Evolutionary conservation across 2,113 vertebrate genomes (phyloP).

Genomic region (Ceyx margarethae): DNA sequence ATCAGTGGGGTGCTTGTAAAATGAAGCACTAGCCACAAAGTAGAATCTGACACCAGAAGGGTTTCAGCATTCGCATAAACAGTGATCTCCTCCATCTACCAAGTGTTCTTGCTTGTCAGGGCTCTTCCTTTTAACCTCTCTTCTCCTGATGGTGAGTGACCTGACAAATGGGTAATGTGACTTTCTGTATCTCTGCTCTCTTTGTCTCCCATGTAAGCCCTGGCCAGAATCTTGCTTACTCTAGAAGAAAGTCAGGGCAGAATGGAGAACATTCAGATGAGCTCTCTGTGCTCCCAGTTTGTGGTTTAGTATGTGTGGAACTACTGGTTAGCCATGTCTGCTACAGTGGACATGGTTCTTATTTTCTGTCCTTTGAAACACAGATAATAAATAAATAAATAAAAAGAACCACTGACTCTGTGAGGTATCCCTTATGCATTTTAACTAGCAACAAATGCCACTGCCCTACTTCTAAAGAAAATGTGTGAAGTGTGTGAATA

Average conservation of each 20-base stretch:
- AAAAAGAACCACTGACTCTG: background rate
- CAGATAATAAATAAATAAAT: constrained; percentile 11
- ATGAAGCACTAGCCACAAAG: background rate
- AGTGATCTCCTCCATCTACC: background rate
- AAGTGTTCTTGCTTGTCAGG: background rate
- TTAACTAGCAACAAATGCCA: background rate
- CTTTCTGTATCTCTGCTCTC: background rate
- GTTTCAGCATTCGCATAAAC: background rate
- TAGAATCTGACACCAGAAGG: background rate
- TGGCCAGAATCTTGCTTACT: background rate
- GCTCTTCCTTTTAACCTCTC: background rate
- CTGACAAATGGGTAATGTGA: background rate
- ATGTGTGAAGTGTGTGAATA: background rate
- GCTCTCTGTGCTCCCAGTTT: background rate
- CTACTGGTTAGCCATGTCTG: background rate
- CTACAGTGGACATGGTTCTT: background rate
- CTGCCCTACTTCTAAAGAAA: background rate
- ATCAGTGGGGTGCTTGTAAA: background rate
- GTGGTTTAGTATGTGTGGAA: background rate
- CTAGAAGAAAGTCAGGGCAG: background rate
- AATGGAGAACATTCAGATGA: background rate
- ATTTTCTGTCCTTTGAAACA: background rate
- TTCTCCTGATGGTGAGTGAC: background rate
- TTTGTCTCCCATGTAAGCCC: background rate
- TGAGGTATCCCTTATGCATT: background rate